phyloP scores from a whole-genome alignment of 2,797 vertebrate species.

The Lagodon rhomboides region DNA sequence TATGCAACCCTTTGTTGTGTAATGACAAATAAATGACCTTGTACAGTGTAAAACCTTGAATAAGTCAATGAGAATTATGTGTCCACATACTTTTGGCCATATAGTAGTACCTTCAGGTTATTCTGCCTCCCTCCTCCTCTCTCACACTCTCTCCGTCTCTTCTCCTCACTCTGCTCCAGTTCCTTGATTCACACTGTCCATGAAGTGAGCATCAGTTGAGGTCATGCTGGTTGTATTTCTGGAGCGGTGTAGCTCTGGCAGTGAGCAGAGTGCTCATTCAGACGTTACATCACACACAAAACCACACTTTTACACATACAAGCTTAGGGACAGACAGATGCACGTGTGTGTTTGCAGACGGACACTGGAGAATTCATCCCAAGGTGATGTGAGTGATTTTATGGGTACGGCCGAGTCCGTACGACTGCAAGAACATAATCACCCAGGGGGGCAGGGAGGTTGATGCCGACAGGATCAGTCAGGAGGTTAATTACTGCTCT shows the following conservation, averaged over 20 bases:
- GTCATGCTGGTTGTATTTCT: slow-evolving; percentile 56
- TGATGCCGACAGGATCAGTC: too few relatives aligned
- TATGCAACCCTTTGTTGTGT: too few relatives aligned
- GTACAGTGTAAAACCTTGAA: background rate
- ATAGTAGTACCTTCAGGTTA: background rate
- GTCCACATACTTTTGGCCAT: slow-evolving; percentile 10
- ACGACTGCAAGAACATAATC: background rate
- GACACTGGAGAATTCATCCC: slow-evolving; percentile 16
- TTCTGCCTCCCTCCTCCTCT: background rate
- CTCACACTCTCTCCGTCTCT: background rate
- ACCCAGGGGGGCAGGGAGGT: too few relatives aligned
- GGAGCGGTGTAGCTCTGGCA: slow-evolving; percentile 39
- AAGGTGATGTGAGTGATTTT: slow-evolving; percentile 3
- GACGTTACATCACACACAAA: slow-evolving; percentile 66
- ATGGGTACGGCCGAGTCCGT: background rate
- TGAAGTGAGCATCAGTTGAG: slow-evolving; percentile 62
- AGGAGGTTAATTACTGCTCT: too few relatives aligned
- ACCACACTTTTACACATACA: slow-evolving; percentile 42
- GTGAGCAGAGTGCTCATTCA: slow-evolving; percentile 39
- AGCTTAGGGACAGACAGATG: slow-evolving; percentile 13
- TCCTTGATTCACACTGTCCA: slow-evolving; percentile 51
- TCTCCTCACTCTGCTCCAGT: slow-evolving; percentile 38
- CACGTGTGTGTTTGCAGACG: background rate
- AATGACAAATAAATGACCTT: too few relatives aligned
- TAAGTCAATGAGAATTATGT: background rate